Evolutionary conservation across 2,113 vertebrate species (phyloP), one percentile per base, ranked within the genome.

Genomic region (Typhlomys cinereus): DNA sequence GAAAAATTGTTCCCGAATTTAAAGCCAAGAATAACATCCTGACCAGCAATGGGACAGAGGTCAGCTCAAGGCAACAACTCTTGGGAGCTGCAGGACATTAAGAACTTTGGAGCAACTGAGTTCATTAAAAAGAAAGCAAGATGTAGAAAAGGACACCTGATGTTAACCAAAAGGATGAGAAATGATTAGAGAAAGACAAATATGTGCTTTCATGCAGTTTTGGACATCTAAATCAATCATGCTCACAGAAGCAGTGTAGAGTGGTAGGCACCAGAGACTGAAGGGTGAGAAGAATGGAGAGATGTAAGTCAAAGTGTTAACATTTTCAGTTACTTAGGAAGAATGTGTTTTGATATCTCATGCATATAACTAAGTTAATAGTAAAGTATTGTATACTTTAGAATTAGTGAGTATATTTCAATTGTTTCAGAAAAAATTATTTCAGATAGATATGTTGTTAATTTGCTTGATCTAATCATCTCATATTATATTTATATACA

Each of bases 1-100:
- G 89, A 96, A 82, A 90, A 96, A 89, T 91, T 91, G 78, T 97
- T 95, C 95, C 95, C 11, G 20, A 83, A 39, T 39, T 90, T 76
- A 75, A 88, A 88, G 96, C 94, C 96, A 96, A 97, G 85, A 97
- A 95, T 89, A 97, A 96, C 96, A 97, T 96, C 92, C 96, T 96
- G 94, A 93, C 87, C 87, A 94, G 95, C 86, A 94, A 84, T 71
- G 71, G 92, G 84, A 92, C 92, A 95, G 92, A 94, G 95, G 95
- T 96, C 94, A 96, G 66, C 69, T 83, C n/a, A 73, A 94, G 81
- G 89, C 94, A 92, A 34, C 46, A 70, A 80, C 59, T 89, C 78
- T 94, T 78, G 74, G 75, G 66, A 95, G 52, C 41, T 74, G 39
- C 7, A 69, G 44, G 46, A 96, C 78, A 36, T 74, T 48, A 85